Evolutionary conservation across 2,888 invertebrate genomes (phyloP).

Genomic region (Plebejus anna): DNA sequence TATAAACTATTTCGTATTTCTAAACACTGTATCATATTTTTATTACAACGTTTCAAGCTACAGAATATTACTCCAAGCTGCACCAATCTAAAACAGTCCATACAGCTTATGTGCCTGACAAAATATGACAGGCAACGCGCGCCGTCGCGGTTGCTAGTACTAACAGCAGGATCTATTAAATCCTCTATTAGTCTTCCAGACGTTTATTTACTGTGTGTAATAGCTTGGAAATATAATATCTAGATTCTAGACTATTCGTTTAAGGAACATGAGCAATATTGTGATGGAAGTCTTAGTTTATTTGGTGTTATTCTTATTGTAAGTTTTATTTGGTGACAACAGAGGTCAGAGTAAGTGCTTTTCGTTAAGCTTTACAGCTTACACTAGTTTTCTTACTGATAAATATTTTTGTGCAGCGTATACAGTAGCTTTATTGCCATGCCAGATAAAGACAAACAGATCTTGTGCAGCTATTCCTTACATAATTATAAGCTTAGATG

Average conservation of each 20-base stretch:
- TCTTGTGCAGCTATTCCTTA: too few species aligned
- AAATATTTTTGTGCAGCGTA: too few species aligned
- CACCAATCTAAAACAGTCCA: conserved; percentile 10
- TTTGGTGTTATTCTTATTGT: too few species aligned
- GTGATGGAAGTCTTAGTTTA: neutral
- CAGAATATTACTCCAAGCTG: neutral
- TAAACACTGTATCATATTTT: neutral
- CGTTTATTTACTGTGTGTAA: conserved; percentile 1
- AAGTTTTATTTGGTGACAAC: too few species aligned
- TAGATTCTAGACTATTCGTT: neutral
- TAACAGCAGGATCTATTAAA: neutral
- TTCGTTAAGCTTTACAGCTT: too few species aligned
- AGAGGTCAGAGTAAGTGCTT: too few species aligned
- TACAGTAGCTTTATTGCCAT: too few species aligned
- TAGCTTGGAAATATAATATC: neutral
- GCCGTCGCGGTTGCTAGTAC: neutral
- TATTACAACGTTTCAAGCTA: neutral
- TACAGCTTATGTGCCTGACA: conserved; percentile 19
- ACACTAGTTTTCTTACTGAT: too few species aligned
- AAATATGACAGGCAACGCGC: conserved; percentile 23
- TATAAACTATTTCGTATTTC: too few species aligned
- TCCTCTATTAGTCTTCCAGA: neutral
- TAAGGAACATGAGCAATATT: neutral
- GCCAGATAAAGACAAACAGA: too few species aligned
- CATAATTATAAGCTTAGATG: too few species aligned